Conservation (phyloP, 2,797 vertebrate species). For the Anguilla obscura region DNA sequence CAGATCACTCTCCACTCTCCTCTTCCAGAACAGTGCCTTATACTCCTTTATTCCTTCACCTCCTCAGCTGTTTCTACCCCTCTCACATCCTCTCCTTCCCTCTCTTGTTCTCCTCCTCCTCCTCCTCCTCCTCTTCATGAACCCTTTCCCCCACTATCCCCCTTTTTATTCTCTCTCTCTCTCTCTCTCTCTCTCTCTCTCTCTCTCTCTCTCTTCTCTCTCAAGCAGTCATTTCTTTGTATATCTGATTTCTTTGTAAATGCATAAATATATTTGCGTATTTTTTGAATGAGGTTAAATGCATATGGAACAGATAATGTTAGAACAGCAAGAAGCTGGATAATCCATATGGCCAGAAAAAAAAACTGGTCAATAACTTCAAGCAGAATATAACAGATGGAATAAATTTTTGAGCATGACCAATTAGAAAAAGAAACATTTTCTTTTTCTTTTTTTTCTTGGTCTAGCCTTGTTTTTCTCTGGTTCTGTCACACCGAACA, state of each 20-base stretch:
- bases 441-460: background rate
- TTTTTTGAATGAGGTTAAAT: slow-evolving; percentile 37
- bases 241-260: slow-evolving; percentile 30
- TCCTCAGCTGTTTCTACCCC: background rate
- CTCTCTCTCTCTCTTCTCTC: background rate
- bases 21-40: background rate
- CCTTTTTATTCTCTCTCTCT: background rate
- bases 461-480: slow-evolving; percentile 13
- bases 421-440: background rate
- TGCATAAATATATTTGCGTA: background rate
- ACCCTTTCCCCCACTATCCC: background rate
- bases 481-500: slow-evolving; percentile 20
- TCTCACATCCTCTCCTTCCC: background rate
- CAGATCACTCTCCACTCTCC: background rate
- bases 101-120: background rate
- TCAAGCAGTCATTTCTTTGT: background rate
- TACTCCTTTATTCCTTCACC: background rate
- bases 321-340: slow-evolving; percentile 33
- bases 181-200: background rate
- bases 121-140: background rate
- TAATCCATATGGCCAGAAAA: background rate
- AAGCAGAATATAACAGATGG: slow-evolving; percentile 16
- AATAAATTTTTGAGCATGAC: slow-evolving; percentile 7
- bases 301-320: slow-evolving; percentile 48
- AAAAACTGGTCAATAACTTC: slow-evolving; percentile 10